A percentile compares a stretch with the other conserved stretches of the same genome.
These are phyloP conservation scores for Paramormyrops kingsleyae DNA, from an alignment of 2,113 vertebrate species.

Conservation along the genomic window DNA sequence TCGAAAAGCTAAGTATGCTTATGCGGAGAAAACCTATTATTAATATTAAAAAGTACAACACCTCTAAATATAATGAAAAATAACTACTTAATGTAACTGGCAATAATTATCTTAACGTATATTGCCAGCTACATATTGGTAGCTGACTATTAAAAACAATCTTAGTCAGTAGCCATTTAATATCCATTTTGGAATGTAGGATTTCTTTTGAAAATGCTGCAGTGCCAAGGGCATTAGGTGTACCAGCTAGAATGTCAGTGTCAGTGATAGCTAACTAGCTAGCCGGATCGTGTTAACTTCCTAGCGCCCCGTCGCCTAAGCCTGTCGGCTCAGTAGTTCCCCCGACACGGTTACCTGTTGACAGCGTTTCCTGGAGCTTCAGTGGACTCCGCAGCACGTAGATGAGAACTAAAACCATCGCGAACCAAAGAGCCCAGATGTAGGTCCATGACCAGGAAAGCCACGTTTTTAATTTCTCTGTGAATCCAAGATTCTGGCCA, in stretches of 20 bases:
- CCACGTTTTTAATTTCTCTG: slow-evolving; percentile 63
- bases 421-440: slow-evolving; percentile 72
- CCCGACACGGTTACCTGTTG: slow-evolving; percentile 66
- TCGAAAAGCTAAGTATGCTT: neutral
- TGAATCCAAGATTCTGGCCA: slow-evolving; percentile 61
- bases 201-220: neutral
- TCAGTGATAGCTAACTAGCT: neutral
- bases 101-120: neutral
- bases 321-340: slow-evolving; percentile 38
- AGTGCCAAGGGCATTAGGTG: neutral
- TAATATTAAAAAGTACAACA: neutral
- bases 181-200: neutral
- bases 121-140: neutral
- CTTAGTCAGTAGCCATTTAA: neutral
- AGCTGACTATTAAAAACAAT: neutral
- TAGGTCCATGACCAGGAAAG: slow-evolving; percentile 75
- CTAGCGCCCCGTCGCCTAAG: slow-evolving; percentile 6
- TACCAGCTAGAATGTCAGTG: neutral
- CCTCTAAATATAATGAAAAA: neutral
- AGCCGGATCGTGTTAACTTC: neutral
- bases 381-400: slow-evolving; percentile 83
- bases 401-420: slow-evolving; percentile 73
- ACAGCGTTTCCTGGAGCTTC: slow-evolving; percentile 80
- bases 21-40: neutral
- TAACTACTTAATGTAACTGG: neutral